Percentiles rank a stretch among this genome's conserved stretches.
Conservation (phyloP, 2,113 vertebrate genomes). For the Lophotis ruficrista region DNA sequence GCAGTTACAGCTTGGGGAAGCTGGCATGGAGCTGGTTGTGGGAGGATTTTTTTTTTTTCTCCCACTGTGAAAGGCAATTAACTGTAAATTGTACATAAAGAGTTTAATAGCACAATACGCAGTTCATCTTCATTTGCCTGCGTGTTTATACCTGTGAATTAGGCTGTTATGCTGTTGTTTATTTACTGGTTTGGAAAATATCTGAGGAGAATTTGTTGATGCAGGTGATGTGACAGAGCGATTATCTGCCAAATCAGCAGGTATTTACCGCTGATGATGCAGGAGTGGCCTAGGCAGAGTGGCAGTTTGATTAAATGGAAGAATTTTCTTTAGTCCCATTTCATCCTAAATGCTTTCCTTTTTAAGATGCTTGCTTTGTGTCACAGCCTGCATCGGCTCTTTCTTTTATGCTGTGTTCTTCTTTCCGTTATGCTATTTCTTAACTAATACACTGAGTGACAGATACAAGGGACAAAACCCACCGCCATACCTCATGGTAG, state of each 20-base stretch:
- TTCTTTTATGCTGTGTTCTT: fast-evolving
- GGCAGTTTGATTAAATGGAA: not conserved
- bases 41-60: not conserved
- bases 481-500: not conserved
- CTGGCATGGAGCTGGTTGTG: not conserved
- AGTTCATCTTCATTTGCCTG: not conserved
- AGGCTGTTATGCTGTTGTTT: conserved; percentile 22
- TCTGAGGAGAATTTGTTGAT: not conserved
- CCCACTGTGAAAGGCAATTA: not conserved
- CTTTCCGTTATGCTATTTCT: not conserved
- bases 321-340: not conserved
- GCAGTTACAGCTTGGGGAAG: not conserved
- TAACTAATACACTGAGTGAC: not conserved
- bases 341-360: not conserved
- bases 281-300: not conserved
- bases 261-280: conserved; percentile 27
- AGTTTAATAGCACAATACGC: conserved; percentile 1
- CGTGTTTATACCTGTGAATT: not conserved
- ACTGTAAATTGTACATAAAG: conserved; percentile 18
- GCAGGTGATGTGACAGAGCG: not conserved
- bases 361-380: not conserved
- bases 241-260: conserved; percentile 43
- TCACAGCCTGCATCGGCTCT: not conserved
- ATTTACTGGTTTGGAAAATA: conserved; percentile 26
- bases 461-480: not conserved